Evolutionary conservation across 1,140 invertebrate genomes (phyloP), one percentile per base, ranked within the genome.

Genomic region (Nomia melanderi): DNA sequence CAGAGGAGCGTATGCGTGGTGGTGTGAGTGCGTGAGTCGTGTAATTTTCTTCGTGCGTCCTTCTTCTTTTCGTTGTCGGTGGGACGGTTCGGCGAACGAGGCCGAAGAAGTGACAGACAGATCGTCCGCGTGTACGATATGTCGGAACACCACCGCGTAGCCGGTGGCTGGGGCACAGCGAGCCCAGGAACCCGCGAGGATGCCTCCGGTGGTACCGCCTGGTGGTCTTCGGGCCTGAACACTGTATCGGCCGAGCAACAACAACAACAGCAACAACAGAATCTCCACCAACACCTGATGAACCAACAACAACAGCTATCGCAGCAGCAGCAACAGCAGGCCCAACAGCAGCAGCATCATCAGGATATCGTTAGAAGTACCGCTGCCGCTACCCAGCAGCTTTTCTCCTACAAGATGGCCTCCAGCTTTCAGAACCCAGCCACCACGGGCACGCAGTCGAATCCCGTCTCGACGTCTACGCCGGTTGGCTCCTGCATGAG

Each of bases 371-470:
- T 91, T 74, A 93, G 91, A 75, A 94, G 93, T 81, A 94, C 93
- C 66, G 93, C 93, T 17, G 92, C 95, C 59, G 94, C 94, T 41
- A 94, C 94, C 64, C 96, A 96, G 88, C 96, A 96, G 89, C 93
- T 96, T 78, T 96, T 96, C 89, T 95, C 95, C 76, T 97, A 97
- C 92, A 97, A 96, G 93, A 96, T 96, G 96, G 95, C 96, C 88
- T 95, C 95, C 88, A 95, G 95, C 88, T 96, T 96, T 93, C 95
- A 96, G 81, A 96, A 95, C 89, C 94, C 94, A 87, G 93, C 93
- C 79, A 93, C 93, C 72, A 94, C 94, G 85, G 91, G 91, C 74
- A 86, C 87, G 63, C 90, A 91, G 76, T 91, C 91, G 77, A 91
- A 91, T 79, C 91, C 90, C 80, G 91, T 92, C 50, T 92, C 92